Evolutionary conservation across 1,140 invertebrate genomes (phyloP), one percentile per base, ranked within the genome.

Genomic region (Euglossa dilemma): DNA sequence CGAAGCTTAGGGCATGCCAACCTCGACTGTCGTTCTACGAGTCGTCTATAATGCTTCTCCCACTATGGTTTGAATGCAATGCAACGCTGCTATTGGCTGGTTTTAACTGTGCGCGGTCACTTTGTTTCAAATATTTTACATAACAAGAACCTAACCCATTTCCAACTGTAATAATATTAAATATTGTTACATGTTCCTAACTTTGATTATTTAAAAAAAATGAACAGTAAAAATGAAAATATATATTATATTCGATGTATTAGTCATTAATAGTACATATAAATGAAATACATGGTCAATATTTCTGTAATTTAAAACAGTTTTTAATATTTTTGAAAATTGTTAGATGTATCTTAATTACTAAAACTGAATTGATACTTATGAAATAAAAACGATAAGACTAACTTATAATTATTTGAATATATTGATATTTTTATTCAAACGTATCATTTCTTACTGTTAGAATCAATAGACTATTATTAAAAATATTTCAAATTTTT

Each of bases 1-100:
- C 50, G 63, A 61, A 73, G 63, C 80, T 74, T 23, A 76, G 23
- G 72, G 54, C 80, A 54, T 81, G 61, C 80, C 47, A 67, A 66
- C 63, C 43, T 81, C 63, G 73, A 82, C 80, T 82, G 72, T 45
- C 52, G 72, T 52, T 23, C 28, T 36, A 67, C 63, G 63, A 59
- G 50, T 69, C 25, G 63, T n/a, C 45, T 59, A 76, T 45, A 28
- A 20, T 36, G 5, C 61, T 52, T 43, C 63, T 36, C 64, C 73
- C 54, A 52, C 63, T 43, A 59, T 11, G 12, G 36, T 76, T 76
- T 82, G 25, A 69, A 67, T 20, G 23, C 8, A 12, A 67, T 45
- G 28, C 70, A 0, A 23, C 1, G 8, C 12, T 9, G 0, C 50
- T 20, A 82, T 82, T 82, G 80, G 80, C 12, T n/a, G 23, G 8